Percentiles rank a stretch among this genome's conserved stretches.
phyloP scores from a whole-genome alignment of 2,888 invertebrate species.

The Tenthredo scrophulariae region DNA sequence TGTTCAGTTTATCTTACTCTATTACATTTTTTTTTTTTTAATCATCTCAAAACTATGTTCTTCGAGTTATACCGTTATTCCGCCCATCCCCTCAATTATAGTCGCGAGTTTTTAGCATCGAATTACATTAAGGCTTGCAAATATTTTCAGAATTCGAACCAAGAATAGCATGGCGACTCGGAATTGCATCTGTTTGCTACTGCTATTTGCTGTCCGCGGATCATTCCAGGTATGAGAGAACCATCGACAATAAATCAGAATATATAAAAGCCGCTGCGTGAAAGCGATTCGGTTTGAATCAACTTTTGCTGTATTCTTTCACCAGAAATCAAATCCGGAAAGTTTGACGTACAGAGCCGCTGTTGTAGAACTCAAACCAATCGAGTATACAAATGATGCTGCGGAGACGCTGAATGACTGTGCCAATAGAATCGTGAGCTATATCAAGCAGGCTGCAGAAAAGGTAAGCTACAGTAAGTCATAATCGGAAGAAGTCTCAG shows the following conservation, averaged over 20 bases:
- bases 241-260: neutral
- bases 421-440: neutral
- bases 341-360: constrained; percentile 8
- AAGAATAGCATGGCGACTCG: neutral
- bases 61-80: no score
- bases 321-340: neutral
- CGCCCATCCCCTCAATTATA: no score
- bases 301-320: neutral
- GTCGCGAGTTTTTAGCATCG: no score
- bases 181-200: neutral
- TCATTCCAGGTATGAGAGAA: neutral
- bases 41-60: no score
- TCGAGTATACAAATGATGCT: neutral
- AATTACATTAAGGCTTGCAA: neutral
- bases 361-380: neutral
- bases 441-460: neutral
- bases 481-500: no score
- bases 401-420: neutral
- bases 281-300: neutral
- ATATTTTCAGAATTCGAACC: neutral
- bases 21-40: no score
- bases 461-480: neutral
- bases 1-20: no score
- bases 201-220: neutral
- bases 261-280: neutral